phyloP scores from a whole-genome alignment of 2,888 invertebrate species.

The Sympetrum striolatum region DNA sequence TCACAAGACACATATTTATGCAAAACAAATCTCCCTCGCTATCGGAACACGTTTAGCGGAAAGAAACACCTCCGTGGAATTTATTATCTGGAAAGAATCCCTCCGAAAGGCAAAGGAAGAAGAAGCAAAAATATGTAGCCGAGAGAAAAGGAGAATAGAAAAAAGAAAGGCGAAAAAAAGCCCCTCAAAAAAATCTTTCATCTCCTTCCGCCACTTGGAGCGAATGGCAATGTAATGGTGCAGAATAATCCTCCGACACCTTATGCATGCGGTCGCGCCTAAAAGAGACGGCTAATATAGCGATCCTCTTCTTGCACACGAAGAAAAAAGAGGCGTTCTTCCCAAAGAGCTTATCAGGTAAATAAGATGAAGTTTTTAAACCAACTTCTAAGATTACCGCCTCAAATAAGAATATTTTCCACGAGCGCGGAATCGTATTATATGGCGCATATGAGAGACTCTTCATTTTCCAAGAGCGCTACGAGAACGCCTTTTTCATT shows the following conservation, averaged over 20 bases:
- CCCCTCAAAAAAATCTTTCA: neutral
- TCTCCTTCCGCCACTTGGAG: neutral
- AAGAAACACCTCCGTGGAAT: neutral
- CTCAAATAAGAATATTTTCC: too few relatives aligned
- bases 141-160: neutral
- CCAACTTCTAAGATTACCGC: too few relatives aligned
- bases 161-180: neutral
- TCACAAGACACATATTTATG: neutral
- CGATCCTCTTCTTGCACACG: too few relatives aligned
- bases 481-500: too few relatives aligned
- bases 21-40: neutral
- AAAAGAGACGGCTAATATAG: neutral
- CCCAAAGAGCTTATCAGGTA: too few relatives aligned
- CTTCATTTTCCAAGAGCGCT: too few relatives aligned
- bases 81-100: neutral
- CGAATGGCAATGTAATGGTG: slow-evolving; percentile 11
- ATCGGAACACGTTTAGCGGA: neutral
- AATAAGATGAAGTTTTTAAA: too few relatives aligned
- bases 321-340: neutral
- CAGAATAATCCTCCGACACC: neutral
- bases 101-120: neutral
- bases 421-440: too few relatives aligned
- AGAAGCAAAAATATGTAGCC: neutral
- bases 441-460: too few relatives aligned
- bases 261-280: neutral